A percentile compares a stretch with the other conserved stretches of the same genome.
These are phyloP conservation scores for Molossus alvarezi DNA, from an alignment of 2,797 vertebrate genomes.

Conservation along the genomic window DNA sequence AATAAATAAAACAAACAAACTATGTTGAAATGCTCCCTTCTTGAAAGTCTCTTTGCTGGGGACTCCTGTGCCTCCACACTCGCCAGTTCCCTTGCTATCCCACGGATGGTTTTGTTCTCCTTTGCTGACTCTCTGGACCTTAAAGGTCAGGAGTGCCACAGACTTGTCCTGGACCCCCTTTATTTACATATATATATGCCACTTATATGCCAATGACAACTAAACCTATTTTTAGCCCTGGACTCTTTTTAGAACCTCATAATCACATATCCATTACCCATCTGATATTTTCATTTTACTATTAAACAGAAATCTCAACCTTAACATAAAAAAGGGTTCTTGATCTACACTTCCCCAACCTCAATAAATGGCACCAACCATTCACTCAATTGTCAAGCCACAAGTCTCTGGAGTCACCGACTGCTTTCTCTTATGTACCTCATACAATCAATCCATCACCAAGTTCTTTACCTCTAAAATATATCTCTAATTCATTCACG, in stretches of 20 bases:
- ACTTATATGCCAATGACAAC: not conserved
- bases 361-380: not conserved
- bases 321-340: constrained; percentile 24
- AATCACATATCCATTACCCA: not conserved
- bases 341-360: not conserved
- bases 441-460: not conserved
- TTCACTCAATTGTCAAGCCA: not conserved
- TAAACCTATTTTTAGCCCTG: not conserved
- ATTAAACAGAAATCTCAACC: constrained; percentile 11
- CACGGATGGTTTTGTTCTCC: not conserved
- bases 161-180: not conserved
- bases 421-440: not conserved
- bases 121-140: not conserved
- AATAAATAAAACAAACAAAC: not conserved
- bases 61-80: not conserved
- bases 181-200: not conserved
- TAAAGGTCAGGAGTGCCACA: not conserved
- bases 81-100: not conserved
- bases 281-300: not conserved
- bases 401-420: not conserved
- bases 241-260: constrained; percentile 10
- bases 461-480: constrained; percentile 12
- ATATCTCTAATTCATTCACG: not conserved
- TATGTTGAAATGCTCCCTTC: not conserved
- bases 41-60: not conserved